Percentiles rank a stretch among this genome's conserved stretches.
Evolutionary conservation across 2,888 invertebrate genomes (phyloP).

Genomic region (Ophioninae sp.): DNA sequence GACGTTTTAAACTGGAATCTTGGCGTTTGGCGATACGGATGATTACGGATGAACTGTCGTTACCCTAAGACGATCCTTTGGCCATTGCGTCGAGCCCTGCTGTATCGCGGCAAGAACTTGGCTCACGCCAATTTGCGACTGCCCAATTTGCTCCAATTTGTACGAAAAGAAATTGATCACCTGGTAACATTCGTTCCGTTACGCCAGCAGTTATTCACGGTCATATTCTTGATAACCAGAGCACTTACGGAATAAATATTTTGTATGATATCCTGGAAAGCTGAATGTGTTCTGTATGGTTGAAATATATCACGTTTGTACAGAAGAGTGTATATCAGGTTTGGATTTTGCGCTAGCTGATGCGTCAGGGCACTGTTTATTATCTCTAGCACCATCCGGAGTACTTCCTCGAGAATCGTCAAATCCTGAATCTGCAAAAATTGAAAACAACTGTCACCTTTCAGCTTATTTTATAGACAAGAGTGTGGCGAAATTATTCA

Average conservation of each 20-base stretch:
- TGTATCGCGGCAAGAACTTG: conserved; percentile 95
- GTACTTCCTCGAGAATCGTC: conserved; percentile 96
- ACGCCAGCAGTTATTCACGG: not conserved
- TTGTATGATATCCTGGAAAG: conserved; percentile 95
- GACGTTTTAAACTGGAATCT: not conserved
- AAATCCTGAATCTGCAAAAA: conserved; percentile 90
- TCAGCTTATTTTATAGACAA: not conserved
- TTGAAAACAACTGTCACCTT: not conserved
- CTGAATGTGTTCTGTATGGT: conserved; percentile 91
- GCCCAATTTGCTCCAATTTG: conserved; percentile 84
- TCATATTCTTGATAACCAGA: not conserved
- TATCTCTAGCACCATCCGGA: conserved; percentile 98
- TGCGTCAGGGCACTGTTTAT: conserved; percentile 96
- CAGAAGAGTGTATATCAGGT: conserved; percentile 96
- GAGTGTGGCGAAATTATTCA: not conserved
- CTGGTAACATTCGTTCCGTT: conserved; percentile 74
- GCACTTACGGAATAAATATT: conserved; percentile 94
- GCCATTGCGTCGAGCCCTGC: conserved; percentile 96
- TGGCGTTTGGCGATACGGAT: not conserved
- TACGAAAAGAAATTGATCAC: conserved; percentile 88
- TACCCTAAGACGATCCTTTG: conserved; percentile 95
- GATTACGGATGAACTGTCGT: not conserved
- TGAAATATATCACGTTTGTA: conserved; percentile 96
- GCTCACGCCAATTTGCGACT: conserved; percentile 88
- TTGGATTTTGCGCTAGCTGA: conserved; percentile 93